Conservation (phyloP, 2,888 invertebrate species). For the Neuroscelio doddi region DNA sequence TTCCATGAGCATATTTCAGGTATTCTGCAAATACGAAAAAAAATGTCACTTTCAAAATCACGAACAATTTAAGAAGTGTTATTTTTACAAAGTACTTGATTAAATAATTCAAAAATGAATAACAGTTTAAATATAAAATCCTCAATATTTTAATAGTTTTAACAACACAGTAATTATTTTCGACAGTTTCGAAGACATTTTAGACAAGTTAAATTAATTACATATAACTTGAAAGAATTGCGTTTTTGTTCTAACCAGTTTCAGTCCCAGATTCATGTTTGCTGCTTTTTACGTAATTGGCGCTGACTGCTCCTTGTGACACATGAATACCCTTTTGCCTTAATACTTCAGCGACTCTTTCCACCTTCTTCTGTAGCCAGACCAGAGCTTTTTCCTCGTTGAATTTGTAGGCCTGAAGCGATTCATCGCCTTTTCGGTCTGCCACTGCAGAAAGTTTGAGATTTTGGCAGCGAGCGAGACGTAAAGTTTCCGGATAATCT, state of each 20-base stretch:
- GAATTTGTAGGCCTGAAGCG: constrained; percentile 86
- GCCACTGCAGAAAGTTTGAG: constrained; percentile 77
- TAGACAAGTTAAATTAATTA: too few species aligned
- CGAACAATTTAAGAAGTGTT: too few species aligned
- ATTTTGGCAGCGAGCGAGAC: constrained; percentile 74
- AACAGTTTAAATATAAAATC: too few species aligned
- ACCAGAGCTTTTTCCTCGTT: constrained; percentile 83
- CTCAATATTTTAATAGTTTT: too few species aligned
- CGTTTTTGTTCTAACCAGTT: constrained; percentile 75
- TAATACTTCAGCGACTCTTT: constrained; percentile 78
- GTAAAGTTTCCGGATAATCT: constrained; percentile 77
- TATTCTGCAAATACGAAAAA: constrained; percentile 75
- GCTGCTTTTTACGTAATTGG: constrained; percentile 82
- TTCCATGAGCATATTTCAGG: constrained; percentile 83
- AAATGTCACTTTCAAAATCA: constrained; percentile 3
- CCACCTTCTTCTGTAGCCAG: constrained; percentile 84
- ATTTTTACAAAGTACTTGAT: too few species aligned
- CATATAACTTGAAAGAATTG: too few species aligned
- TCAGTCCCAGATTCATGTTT: constrained; percentile 75
- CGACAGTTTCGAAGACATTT: too few species aligned
- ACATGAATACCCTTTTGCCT: constrained; percentile 83
- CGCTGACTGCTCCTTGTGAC: constrained; percentile 81
- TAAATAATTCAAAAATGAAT: too few species aligned
- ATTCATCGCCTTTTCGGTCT: constrained; percentile 81
- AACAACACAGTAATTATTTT: too few species aligned